Evolutionary conservation across 1,140 invertebrate genomes (phyloP), one percentile per base, ranked within the genome.

Genomic region (Cherax destructor): DNA sequence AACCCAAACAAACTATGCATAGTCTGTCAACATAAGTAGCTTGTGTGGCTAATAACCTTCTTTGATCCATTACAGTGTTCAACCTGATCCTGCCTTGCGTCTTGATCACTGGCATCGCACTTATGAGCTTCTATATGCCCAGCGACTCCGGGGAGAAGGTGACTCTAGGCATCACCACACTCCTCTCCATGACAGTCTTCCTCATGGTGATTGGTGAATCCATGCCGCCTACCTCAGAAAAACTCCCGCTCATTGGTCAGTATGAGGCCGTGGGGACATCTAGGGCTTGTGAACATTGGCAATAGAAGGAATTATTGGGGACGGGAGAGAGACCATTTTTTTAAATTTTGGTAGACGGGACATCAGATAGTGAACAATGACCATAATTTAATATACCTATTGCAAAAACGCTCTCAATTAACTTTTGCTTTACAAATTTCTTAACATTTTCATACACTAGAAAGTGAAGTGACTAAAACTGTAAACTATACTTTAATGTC

Each of bases 161-260:
- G 3, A 94, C 94, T 3, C 93, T 95, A 61, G 95, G 96, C 78
- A 96, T 96, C 83, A 96, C 96, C 16, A 96, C 96, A 0, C 94
- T 96, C 0, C 94, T 96, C 24, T 96, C 96, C 50, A 96, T 96
- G 94, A 96, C 96, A 52, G 96, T 96, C 18, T 96, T 96, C 93
- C 94, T 96, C 13, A 96, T 96, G 96, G 94, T 96, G 74, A 96
- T 96, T 50, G 95, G 96, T 7, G 96, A 96, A 92, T 95, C 94
- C 92, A 96, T 96, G 95, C 96, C 96, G 18, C 96, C 96, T 5
- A 96, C 96, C 6, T 96, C 95, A 6, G 96, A 96, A 92, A 95
- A 95, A 69, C 93, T 94, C 41, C 96, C 96, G 24, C 94, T 96
- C 11, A 96, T 96, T 92, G 96, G 96, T 96, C 93, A 94, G 93